Conservation (phyloP, 2,888 invertebrate species). For the Nomada lathburiana region DNA sequence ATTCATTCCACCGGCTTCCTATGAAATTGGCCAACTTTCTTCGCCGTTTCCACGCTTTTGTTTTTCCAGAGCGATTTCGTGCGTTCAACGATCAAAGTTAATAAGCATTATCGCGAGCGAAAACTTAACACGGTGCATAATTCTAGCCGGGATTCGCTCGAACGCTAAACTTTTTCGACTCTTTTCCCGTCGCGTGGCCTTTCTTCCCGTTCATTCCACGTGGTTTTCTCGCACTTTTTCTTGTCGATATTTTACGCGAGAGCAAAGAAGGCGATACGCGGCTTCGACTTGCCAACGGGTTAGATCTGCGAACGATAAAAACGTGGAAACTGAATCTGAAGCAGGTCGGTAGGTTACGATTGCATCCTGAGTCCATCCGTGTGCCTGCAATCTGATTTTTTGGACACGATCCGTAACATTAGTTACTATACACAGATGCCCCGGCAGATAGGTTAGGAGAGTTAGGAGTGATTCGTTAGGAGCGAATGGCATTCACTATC, state of each 20-base stretch:
- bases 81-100: not conserved
- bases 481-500: constrained; percentile 13
- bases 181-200: not conserved
- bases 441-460: constrained; percentile 37
- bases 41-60: not conserved
- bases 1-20: not conserved
- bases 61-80: not conserved
- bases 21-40: not conserved
- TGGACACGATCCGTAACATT: constrained; percentile 28
- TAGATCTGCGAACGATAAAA: constrained; percentile 35
- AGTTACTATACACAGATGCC: constrained; percentile 39
- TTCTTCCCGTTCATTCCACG: not conserved
- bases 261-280: constrained; percentile 17
- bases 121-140: constrained; percentile 10
- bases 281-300: constrained; percentile 25
- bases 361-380: not conserved
- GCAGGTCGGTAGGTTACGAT: not conserved
- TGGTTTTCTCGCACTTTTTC: not conserved
- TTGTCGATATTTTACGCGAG: not conserved
- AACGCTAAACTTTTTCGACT: not conserved
- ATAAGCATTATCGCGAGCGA: not conserved
- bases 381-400: constrained; percentile 24
- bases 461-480: constrained; percentile 34
- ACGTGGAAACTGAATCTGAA: constrained; percentile 38
- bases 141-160: not conserved